Evolutionary conservation across 2,888 invertebrate species (phyloP).

Genomic region (Capitulum mitella): DNA sequence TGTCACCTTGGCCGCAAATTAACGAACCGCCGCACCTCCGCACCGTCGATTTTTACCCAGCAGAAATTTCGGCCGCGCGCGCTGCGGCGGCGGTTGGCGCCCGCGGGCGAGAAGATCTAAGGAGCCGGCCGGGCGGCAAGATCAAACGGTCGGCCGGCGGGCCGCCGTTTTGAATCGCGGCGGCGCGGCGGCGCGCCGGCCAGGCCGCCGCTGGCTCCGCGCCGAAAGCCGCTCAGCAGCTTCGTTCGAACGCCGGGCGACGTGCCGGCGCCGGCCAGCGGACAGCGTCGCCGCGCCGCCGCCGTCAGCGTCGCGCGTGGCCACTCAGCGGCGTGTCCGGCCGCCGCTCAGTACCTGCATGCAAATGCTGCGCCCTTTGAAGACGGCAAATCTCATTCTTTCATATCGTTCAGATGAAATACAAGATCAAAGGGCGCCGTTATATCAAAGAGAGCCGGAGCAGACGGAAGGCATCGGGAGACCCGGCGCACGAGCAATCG

Average conservation of each 20-base stretch:
- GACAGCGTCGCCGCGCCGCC: neutral
- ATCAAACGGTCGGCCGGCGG: neutral
- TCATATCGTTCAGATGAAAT: conserved; percentile 13
- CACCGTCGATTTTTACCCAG: neutral
- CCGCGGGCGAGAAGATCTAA: neutral
- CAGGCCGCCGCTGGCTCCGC: neutral
- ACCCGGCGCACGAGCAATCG: no score
- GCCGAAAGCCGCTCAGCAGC: neutral
- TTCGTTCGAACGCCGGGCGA: neutral
- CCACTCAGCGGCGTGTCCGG: neutral
- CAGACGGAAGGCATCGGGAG: neutral
- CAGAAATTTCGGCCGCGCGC: neutral
- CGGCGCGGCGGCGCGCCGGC: neutral
- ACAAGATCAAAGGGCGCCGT: neutral
- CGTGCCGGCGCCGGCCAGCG: neutral
- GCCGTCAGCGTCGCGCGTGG: neutral
- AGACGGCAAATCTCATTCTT: conserved; percentile 7
- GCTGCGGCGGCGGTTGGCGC: neutral
- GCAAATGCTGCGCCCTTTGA: neutral
- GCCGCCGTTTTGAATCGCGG: neutral
- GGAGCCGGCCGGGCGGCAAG: neutral
- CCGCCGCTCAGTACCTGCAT: neutral
- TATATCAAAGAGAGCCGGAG: neutral
- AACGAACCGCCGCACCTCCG: neutral
- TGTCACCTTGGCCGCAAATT: conserved; percentile 10